These are phyloP conservation scores for Tetragonisca angustula DNA, from an alignment of 2,888 invertebrate species.

Conservation along the genomic window DNA sequence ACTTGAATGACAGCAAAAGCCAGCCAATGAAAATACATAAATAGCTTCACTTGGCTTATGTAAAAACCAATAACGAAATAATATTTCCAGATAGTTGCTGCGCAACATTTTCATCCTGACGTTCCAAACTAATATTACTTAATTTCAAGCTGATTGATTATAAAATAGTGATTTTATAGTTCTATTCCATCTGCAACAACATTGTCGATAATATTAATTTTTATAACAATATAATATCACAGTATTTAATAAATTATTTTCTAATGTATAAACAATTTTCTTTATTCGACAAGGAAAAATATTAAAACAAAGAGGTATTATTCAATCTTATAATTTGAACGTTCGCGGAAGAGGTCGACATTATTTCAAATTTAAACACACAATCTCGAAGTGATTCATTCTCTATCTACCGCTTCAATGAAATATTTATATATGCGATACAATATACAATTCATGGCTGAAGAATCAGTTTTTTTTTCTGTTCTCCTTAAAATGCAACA, in stretches of 20 bases:
- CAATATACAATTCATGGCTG: not conserved
- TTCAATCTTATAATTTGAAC: not conserved
- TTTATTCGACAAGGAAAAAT: not conserved
- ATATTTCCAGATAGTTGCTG: not conserved
- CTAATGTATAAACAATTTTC: not conserved
- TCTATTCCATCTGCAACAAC: not conserved
- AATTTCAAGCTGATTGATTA: not conserved
- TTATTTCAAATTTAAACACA: not conserved
- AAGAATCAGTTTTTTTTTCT: conserved; percentile 1
- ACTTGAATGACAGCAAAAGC: not conserved
- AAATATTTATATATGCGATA: conserved; percentile 27
- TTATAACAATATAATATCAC: not conserved
- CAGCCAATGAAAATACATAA: not conserved
- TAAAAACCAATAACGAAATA: not conserved
- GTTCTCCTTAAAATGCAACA: conserved; percentile 15
- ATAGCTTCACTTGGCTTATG: not conserved
- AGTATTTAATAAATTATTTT: not conserved
- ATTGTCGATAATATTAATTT: not conserved
- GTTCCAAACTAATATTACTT: not conserved
- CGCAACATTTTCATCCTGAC: not conserved
- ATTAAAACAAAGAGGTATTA: not conserved
- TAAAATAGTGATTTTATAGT: not conserved
- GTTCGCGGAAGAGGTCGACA: not conserved
- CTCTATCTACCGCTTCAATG: conserved; percentile 22
- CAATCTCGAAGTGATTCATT: conserved; percentile 14